Base-by-base conservation (phyloP, 92 coral and sea anemone genomes). In the Palythoa heliodiscus region DNA sequence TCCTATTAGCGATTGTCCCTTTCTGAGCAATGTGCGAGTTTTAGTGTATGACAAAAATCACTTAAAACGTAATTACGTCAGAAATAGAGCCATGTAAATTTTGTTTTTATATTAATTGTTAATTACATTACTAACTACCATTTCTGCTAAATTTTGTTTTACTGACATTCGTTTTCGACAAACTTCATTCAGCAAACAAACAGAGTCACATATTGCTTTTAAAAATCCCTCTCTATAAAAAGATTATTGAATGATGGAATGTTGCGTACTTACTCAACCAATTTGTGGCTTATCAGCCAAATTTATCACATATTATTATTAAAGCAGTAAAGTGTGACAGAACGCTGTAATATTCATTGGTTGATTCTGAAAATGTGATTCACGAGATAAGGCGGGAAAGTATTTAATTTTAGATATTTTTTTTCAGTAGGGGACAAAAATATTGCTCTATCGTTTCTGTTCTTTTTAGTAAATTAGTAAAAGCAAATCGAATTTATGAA, bases 41-140 rank as follows among this genome's bases (percentile, higher is more conserved):
- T 20, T 11, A 67, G 38, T 22, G 6, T 13, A 20, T 67, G 37
- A 67, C 71, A 67, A 15, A 69, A 37, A 37, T 69, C 73, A 25
- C 43, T 69, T 12, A 69, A 2, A 8, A 12, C 8, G 11, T 63
- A 63, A 64, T 66, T 66, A 73, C 57, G 43, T 61, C 48, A 60
- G 40, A 22, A 53, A 52, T 16, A 40, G 64, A 22, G 71, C 57
- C 39, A 75, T 76, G 76, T 37, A 66, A 77, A 47, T 76, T 86
- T 17, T 67, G 55, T 38, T 15, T 66, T 64, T 39, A 40, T 17
- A 76, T 86, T 86, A 86, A 37, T 66, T 19, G 89, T 48, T 38
- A 85, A 86, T 86, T 86, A 86, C 1, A 17, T 63, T 67, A 81
- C 22, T 86, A 78, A 86, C 77, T 86, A 77, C 77, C 70, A 80